phyloP scores from a whole-genome alignment of 1,140 invertebrate species.

The Tachypleus tridentatus region DNA sequence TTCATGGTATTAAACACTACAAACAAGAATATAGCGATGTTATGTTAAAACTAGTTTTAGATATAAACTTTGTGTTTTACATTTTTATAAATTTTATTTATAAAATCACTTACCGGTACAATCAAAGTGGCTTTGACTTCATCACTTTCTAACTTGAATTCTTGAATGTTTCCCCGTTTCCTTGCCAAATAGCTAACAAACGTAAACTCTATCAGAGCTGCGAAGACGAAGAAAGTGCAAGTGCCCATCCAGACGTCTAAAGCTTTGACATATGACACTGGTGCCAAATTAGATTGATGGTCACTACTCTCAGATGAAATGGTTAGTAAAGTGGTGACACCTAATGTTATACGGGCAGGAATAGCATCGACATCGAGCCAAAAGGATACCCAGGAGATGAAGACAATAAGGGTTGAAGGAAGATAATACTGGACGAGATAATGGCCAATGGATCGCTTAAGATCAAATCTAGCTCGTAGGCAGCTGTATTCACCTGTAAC shows the following conservation, averaged over 20 bases:
- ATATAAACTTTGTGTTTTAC: too few species aligned
- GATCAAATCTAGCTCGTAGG: conserved; percentile 43
- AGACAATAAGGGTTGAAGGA: conserved; percentile 51
- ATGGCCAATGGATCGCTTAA: conserved; percentile 46
- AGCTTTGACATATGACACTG: conserved; percentile 42
- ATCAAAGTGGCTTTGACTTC: too few species aligned
- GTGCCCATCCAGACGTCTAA: conserved; percentile 43
- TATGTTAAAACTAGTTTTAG: too few species aligned
- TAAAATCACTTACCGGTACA: too few species aligned
- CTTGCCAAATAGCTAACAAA: conserved; percentile 32
- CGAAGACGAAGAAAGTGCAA: conserved; percentile 39
- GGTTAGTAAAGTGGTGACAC: conserved; percentile 47
- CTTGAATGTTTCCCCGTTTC: too few species aligned
- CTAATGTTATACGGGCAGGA: conserved; percentile 46
- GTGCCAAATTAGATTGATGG: conserved; percentile 26
- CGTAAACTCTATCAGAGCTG: conserved; percentile 37
- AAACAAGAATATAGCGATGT: too few species aligned
- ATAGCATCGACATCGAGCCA: conserved; percentile 53
- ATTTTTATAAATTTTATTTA: too few species aligned
- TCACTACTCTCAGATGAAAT: conserved; percentile 39
- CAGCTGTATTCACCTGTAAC: conserved; percentile 48
- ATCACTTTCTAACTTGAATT: too few species aligned
- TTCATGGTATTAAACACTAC: too few species aligned
- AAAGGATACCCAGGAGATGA: conserved; percentile 53
- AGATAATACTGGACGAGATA: conserved; percentile 52